Base-by-base conservation (phyloP, 2,888 invertebrate genomes). In the Noctuana brunneofusca region DNA sequence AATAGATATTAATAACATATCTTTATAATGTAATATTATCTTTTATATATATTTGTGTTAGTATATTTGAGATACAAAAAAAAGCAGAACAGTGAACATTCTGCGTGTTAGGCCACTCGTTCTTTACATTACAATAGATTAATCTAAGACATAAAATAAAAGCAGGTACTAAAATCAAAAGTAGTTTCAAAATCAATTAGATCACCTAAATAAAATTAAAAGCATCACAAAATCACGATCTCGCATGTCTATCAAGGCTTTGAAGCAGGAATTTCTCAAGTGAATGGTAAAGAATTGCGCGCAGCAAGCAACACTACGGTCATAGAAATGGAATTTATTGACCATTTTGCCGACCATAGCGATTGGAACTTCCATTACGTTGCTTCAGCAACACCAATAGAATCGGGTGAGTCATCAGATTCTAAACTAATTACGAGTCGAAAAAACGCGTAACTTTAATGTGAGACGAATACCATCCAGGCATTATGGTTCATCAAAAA, bases 391-490 rank as follows among this genome's bases (percentile, higher is more conserved):
- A 83, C 83, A 84, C 86, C 85, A 90, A 91, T 91, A 89, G 90
- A 89, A 84, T 78, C 74, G 72, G 74, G 80, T 90, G 91, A 91
- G 77, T 89, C 89, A 89, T 88, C 91, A 86, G 77, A 86, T 85
- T 87, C 83, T 85, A 86, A 90, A 89, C 90, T 89, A 91, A 91
- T 91, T 90, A 90, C 87, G 74, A 71, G 64, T 67, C 66, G 70
- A 75, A 87, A 87, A 87, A 87, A 86, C 71, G 70, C 74, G 73
- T 69, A 75, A 70, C 73, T 75, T 62, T 82, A 84, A 87, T 83
- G 83, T 79, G 79, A 81, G 81, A 78, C 82, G 81, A 84, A 84
- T 79, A 81, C 71, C 76, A 74, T 75, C 77, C 73, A 78, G 70
- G 71, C 70, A 78, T 79, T 78, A 74, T 70, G 72, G 75, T 79